Conservation (phyloP, 2,797 vertebrate genomes). For the Micropoecilia bifurca region DNA sequence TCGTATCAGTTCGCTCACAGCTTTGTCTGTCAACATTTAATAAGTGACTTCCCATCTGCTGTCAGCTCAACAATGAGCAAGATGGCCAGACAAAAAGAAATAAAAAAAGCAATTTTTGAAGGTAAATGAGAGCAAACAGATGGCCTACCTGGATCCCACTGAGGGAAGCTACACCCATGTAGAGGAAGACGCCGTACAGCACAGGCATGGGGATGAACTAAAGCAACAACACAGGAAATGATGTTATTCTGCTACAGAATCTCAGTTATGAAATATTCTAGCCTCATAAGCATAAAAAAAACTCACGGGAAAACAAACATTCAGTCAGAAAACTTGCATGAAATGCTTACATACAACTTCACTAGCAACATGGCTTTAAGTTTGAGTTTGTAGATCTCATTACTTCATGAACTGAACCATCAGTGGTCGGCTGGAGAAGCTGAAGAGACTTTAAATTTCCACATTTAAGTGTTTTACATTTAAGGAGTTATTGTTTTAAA, state of each 20-base stretch:
- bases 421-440: not conserved
- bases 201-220: slow-evolving; percentile 44
- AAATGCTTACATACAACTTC: not conserved
- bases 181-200: slow-evolving; percentile 38
- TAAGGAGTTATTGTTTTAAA: not conserved
- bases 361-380: not conserved
- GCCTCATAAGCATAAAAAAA: not conserved
- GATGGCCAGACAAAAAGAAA: slow-evolving; percentile 4
- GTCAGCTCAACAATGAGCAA: slow-evolving; percentile 15
- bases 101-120: slow-evolving; percentile 6
- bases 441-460: not conserved
- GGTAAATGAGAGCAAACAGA: slow-evolving; percentile 11
- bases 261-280: not conserved
- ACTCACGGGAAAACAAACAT: not conserved
- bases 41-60: not conserved
- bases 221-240: not conserved
- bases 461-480: too few species aligned
- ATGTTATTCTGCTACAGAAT: not conserved
- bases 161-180: slow-evolving; percentile 40
- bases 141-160: slow-evolving; percentile 43
- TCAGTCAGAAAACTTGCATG: not conserved
- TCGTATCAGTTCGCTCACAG: not conserved
- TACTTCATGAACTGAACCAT: not conserved
- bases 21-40: slow-evolving; percentile 23
- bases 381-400: not conserved